Conservation (phyloP, 1,140 invertebrate species). For the Heliconius melpomene region DNA sequence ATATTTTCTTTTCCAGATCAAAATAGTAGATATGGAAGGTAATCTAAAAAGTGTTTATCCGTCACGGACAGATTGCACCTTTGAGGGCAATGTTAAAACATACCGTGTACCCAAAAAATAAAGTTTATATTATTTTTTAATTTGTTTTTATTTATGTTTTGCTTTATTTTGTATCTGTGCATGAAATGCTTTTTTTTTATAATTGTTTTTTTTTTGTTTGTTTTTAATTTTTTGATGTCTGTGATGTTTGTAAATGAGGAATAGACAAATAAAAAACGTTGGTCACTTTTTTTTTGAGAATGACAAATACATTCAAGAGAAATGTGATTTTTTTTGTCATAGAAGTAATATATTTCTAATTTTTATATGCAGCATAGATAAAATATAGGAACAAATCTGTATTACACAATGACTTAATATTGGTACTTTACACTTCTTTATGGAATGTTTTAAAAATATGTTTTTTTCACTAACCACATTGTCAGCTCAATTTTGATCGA, state of each 20-base stretch:
- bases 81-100: conserved; percentile 75
- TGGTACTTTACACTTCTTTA: not conserved
- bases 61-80: conserved; percentile 86
- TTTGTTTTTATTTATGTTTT: conserved; percentile 25
- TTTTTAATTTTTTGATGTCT: not conserved
- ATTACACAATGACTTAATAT: not conserved
- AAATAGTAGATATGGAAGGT: conserved; percentile 86
- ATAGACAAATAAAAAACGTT: not conserved
- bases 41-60: conserved; percentile 89
- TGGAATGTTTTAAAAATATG: too few relatives aligned
- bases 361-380: too few relatives aligned
- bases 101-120: conserved; percentile 65
- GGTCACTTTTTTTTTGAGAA: not conserved
- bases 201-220: not conserved
- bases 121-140: conserved; percentile 17
- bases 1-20: conserved; percentile 81
- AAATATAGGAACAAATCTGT: not conserved
- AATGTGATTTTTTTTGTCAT: not conserved
- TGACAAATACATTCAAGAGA: too few relatives aligned
- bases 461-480: too few relatives aligned
- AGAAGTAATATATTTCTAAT: not conserved
- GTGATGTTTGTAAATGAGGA: not conserved
- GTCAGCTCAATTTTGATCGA: not conserved
- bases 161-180: not conserved
- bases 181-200: not conserved